A percentile compares a stretch with the other conserved stretches of the same genome.
phyloP scores from a whole-genome alignment of 2,113 vertebrate species.

The Dolichotis patagonum region DNA sequence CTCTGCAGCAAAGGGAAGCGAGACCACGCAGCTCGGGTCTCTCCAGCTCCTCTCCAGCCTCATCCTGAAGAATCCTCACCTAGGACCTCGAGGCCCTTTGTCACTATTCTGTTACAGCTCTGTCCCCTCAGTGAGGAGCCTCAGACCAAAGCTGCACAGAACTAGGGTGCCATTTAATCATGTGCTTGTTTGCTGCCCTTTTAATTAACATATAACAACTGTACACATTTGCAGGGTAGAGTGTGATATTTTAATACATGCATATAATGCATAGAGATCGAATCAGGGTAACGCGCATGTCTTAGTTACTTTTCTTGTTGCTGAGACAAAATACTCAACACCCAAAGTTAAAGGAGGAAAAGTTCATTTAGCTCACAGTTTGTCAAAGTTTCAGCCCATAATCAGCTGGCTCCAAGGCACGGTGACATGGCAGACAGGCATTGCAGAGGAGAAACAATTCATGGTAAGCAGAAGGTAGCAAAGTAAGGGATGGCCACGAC shows the following conservation, averaged over 20 bases:
- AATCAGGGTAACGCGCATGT: background rate
- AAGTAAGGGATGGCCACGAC: background rate
- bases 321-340: background rate
- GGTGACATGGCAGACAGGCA: background rate
- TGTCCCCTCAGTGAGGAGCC: background rate
- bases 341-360: background rate
- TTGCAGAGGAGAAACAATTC: background rate
- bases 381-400: background rate
- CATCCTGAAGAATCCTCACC: background rate
- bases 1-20: background rate
- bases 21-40: background rate
- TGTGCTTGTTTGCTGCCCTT: no score
- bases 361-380: background rate
- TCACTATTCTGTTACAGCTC: background rate
- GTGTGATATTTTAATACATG: no score
- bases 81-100: background rate
- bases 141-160: background rate
- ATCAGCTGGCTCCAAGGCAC: background rate
- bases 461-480: background rate
- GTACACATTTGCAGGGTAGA: background rate
- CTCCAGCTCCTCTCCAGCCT: background rate
- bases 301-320: background rate
- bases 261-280: background rate
- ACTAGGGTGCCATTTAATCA: background rate
- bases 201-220: background rate